A percentile compares a stretch with the other conserved stretches of the same genome.
Conservation (phyloP, 1,140 invertebrate species). For the Drosophila lini region DNA sequence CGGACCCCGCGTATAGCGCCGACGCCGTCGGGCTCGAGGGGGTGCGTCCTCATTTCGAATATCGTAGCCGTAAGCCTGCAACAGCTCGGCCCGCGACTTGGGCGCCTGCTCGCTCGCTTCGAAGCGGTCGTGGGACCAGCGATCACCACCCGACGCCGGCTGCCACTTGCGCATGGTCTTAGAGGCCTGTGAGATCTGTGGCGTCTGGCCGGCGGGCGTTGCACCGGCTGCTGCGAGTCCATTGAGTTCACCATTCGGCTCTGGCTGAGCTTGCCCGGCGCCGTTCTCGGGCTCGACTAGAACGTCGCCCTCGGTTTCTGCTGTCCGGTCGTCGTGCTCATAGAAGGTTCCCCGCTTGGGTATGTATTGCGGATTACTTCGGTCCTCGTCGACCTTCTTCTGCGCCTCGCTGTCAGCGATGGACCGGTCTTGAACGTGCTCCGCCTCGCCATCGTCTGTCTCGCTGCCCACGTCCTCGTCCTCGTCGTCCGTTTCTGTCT, state of each 20-base stretch:
- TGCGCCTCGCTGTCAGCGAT: conserved; percentile 85
- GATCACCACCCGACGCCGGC: conserved; percentile 85
- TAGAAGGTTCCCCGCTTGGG: conserved; percentile 98
- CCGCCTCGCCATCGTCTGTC: conserved; percentile 84
- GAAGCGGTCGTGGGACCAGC: conserved; percentile 96
- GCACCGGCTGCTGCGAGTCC: conserved; percentile 50
- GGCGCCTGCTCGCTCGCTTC: conserved; percentile 91
- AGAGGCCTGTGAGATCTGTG: conserved; percentile 74
- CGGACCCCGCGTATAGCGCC: conserved; percentile 94
- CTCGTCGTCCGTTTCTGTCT: conserved; percentile 64
- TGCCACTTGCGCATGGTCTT: conserved; percentile 85
- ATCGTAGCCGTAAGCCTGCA: conserved; percentile 96
- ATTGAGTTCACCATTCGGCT: conserved; percentile 47
- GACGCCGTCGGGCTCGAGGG: conserved; percentile 92
- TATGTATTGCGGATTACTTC: conserved; percentile 98
- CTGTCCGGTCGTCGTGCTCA: conserved; percentile 96
- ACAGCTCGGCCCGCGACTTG: conserved; percentile 94
- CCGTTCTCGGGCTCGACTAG: conserved; percentile 43
- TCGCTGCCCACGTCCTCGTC: conserved; percentile 85
- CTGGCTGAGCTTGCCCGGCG: conserved; percentile 20
- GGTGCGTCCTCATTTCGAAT: conserved; percentile 96
- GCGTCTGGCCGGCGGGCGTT: conserved; percentile 48
- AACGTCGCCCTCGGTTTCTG: conserved; percentile 86
- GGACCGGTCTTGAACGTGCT: conserved; percentile 85
- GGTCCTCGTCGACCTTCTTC: conserved; percentile 95